Conservation (phyloP, 2,888 invertebrate species). For the Physocephala rufipes region DNA sequence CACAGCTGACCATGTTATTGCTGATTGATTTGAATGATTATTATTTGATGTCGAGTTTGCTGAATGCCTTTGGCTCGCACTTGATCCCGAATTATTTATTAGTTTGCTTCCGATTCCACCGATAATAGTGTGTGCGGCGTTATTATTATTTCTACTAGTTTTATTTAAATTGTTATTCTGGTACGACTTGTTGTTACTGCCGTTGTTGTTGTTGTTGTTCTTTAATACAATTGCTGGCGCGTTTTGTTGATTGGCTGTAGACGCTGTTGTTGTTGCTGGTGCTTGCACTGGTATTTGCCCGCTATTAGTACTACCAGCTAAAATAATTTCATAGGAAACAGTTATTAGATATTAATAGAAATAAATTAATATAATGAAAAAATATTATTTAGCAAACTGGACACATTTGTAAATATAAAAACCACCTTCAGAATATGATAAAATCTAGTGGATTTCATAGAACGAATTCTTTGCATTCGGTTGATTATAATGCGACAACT, state of each 20-base stretch:
- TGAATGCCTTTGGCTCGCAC: slow-evolving; percentile 43
- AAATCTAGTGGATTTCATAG: too few species aligned
- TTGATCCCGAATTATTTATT: slow-evolving; percentile 48
- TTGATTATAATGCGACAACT: too few species aligned
- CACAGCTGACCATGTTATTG: slow-evolving; percentile 72
- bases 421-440: too few species aligned
- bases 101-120: slow-evolving; percentile 50
- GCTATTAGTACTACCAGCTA: slow-evolving; percentile 38
- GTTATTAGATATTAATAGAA: background rate
- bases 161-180: slow-evolving; percentile 44
- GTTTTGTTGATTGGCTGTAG: slow-evolving; percentile 46
- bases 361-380: background rate
- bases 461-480: too few species aligned
- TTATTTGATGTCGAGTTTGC: slow-evolving; percentile 48
- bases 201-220: slow-evolving; percentile 46
- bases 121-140: slow-evolving; percentile 49
- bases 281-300: slow-evolving; percentile 46
- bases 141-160: slow-evolving; percentile 48
- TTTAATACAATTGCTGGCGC: slow-evolving; percentile 39
- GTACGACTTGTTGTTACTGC: slow-evolving; percentile 45
- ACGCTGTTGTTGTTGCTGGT: slow-evolving; percentile 48
- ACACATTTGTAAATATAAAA: too few species aligned
- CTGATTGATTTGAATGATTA: slow-evolving; percentile 64
- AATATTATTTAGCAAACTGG: background rate
- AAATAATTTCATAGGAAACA: background rate